These are phyloP conservation scores for Drosophila melanogaster DNA, from an alignment of 1,140 invertebrate species.

Conservation along the genomic window Release_6_plus_ISO1_MT NT_037436.4:7905001-7905500, in stretches of 20 bases:
- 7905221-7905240: constrained; percentile 11
- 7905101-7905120: constrained; percentile 54
- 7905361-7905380: not conserved
- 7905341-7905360: not conserved
- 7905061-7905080: constrained; percentile 52
- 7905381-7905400: not conserved
- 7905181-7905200: constrained; percentile 48
- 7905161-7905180: constrained; percentile 37
- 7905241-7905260: not conserved
- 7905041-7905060: constrained; percentile 1
- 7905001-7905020: constrained; percentile 35
- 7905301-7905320: no score
- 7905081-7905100: constrained; percentile 61
- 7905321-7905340: not conserved
- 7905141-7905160: constrained; percentile 25
- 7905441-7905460: constrained; percentile 5
- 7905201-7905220: constrained; percentile 16
- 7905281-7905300: no score
- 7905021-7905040: constrained; percentile 63
- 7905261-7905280: constrained; percentile 1
- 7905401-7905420: not conserved
- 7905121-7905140: constrained; percentile 44
- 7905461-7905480: constrained; percentile 26
- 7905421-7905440: constrained; percentile 4
- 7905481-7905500: constrained; percentile 39